Base-by-base conservation (phyloP, 1,140 invertebrate genomes). In the Cotesia typhae region DNA sequence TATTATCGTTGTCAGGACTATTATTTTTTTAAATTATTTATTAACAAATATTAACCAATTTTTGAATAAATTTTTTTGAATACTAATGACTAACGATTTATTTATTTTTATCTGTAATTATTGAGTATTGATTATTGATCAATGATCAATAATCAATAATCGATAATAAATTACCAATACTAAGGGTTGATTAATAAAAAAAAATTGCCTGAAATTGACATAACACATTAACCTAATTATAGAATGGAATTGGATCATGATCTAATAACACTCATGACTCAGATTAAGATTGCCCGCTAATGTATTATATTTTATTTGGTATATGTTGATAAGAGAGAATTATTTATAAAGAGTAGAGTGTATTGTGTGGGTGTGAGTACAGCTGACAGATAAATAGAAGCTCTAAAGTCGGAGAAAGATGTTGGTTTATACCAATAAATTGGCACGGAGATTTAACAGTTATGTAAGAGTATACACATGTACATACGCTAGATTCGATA, bases 371-470 rank as follows among this genome's bases (percentile, higher is more conserved):
- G 28, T 28, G 28, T 28, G 28, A 28, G 28, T 28, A 1, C 28
- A 28, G 28, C 28, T 28, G 28, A 47, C 10, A 47, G 41, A 47
- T 9, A 47, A 47, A 10, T 9, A 9, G 10, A 47, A 47, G 41
- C 41, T 47, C 41, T 9, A 47, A 47, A n/a, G 65, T 17, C 28
- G 14, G 65, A 20, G 38, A 9, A 47, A 47, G 47, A 55, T 55
- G 52, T 52, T 72, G 63, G 70, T 72, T 72, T 67, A 67, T 72
- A 65, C 71, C 61, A 72, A 72, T 72, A 72, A 72, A 72, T 72
- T 72, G 71, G 71, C 71, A 72, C 65, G 65, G 2, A 71, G 60
- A 17, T 71, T 72, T 67, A 60, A 14, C 41, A 55, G 12, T 72
- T 72, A 72, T 72, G 71, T 67, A 72, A 72, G 53, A 51, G 51